Evolutionary conservation across 2,113 vertebrate species (phyloP), one percentile per base, ranked within the genome.

Genomic region (Calcarius ornatus): DNA sequence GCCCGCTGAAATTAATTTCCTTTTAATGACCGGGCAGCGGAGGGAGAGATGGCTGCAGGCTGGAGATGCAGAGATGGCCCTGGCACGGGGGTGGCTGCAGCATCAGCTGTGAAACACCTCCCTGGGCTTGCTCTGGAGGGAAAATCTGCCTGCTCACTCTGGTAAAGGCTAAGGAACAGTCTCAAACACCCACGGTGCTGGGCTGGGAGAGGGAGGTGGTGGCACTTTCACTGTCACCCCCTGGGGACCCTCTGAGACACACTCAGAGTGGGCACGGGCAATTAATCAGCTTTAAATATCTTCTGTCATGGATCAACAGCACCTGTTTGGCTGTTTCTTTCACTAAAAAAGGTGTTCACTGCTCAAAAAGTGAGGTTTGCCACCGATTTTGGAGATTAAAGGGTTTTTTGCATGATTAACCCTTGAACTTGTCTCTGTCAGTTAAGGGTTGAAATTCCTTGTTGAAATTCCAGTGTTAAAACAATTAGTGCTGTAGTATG

Each of bases 201-300:
- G 53, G n/a, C 66, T 2, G 0, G 64, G n/a, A 38, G 37, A 40
- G 31, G 68, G 64, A 64, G 31, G 51, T 0, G 3, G 38, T 60
- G 66, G n/a, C 24, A 4, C 16, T 33, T 79, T 6, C 18, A 22
- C 5, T 12, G 35, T 10, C 25, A 51, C 10, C 16, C 19, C 54
- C 4, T n/a, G 77, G 60, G 30, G 45, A 77, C 37, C 22, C 40
- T 43, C n/a, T 0, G 50, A 37, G 54, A 28, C 35, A 3, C 22
- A 7, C 0, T 35, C 53, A 27, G 61, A 61, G 0, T 3, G 57
- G 64, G 23, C 1, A 0, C 0, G 1, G 7, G 11, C 40, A 18
- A 16, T 18, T 53, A 27, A 4, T 3, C 61, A 45, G 5, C 54
- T 91, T 81, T 3, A 64, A 85, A 43, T 37, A 42, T 42, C 51